These are phyloP conservation scores for Drosophila suzukii DNA, from an alignment of 1,140 invertebrate genomes.

Conservation along the genomic window DNA sequence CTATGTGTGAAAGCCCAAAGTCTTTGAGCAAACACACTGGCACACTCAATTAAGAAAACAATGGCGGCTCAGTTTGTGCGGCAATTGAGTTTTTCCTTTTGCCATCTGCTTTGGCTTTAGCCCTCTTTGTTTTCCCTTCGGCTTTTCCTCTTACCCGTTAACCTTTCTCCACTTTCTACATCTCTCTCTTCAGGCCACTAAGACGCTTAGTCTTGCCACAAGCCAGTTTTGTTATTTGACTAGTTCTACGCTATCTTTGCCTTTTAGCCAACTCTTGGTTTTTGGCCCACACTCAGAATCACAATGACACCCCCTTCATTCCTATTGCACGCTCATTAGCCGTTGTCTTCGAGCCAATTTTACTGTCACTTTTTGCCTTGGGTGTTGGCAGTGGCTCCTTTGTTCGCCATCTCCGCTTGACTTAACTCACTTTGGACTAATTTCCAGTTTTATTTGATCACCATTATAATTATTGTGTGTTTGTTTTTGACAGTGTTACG, in stretches of 20 bases:
- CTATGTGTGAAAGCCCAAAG: conserved; percentile 1
- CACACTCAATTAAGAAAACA: conserved; percentile 62
- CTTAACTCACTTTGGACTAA: conserved; percentile 29
- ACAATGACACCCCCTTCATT: conserved; percentile 2
- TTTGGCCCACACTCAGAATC: conserved; percentile 5
- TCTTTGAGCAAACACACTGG: conserved; percentile 32
- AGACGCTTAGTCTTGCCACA: conserved; percentile 43
- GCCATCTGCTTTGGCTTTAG: conserved; percentile 34
- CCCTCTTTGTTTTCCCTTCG: conserved; percentile 39
- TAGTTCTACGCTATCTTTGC: conserved; percentile 15
- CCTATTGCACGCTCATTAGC: conserved; percentile 43
- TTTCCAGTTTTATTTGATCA: conserved; percentile 36
- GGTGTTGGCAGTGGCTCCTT: conserved; percentile 20
- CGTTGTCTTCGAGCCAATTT: conserved; percentile 44
- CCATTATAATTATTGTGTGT: conserved; percentile 41
- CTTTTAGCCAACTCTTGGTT: conserved; percentile 16
- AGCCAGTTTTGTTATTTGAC: conserved; percentile 43
- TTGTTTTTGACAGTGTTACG: conserved; percentile 25
- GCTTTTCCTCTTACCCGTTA: conserved; percentile 20
- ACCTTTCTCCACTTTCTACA: not conserved
- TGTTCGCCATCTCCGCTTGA: conserved; percentile 26
- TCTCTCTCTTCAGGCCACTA: conserved; percentile 9
- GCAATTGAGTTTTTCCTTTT: conserved; percentile 51
- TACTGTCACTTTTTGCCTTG: conserved; percentile 43
- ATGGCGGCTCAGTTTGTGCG: conserved; percentile 53